phyloP scores from a whole-genome alignment of 2,797 vertebrate genomes.

The Carapus acus region DNA sequence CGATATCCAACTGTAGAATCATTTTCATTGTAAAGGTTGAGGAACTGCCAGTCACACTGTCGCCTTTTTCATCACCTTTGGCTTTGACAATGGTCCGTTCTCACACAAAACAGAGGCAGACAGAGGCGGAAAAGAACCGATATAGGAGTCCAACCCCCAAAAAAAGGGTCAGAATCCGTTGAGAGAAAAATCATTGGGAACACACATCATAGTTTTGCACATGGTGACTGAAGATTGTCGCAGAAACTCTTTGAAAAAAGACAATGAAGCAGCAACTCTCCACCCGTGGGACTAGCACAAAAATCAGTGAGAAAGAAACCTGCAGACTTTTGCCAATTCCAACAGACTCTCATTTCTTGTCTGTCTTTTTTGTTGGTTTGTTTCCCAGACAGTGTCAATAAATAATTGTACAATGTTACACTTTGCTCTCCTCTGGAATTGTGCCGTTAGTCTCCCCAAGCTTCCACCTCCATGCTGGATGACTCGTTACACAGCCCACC shows the following conservation, averaged over 20 bases:
- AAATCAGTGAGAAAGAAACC: not conserved
- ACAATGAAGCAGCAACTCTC: not conserved
- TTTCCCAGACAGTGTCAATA: no score
- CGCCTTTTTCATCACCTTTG: not conserved
- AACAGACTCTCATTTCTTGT: not conserved
- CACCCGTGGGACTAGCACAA: not conserved
- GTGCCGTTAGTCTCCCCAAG: conserved; percentile 30
- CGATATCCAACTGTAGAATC: no score
- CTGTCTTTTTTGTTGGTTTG: conserved; percentile 11
- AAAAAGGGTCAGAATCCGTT: not conserved
- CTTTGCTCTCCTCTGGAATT: conserved; percentile 39
- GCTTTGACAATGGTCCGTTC: no score
- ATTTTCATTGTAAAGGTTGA: not conserved
- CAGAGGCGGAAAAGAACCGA: not conserved
- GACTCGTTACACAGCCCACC: conserved; percentile 59
- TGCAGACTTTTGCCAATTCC: not conserved
- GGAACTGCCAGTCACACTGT: no score
- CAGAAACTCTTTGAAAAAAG: not conserved
- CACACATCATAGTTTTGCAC: not conserved
- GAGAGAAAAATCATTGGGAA: not conserved
- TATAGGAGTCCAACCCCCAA: not conserved
- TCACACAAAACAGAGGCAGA: no score
- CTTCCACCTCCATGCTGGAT: conserved; percentile 56
- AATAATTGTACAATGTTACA: no score
- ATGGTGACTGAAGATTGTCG: not conserved